These are phyloP conservation scores for Caenorhabditis remanei DNA, from an alignment of 1,140 invertebrate species.

Conservation along the genomic window DNA sequence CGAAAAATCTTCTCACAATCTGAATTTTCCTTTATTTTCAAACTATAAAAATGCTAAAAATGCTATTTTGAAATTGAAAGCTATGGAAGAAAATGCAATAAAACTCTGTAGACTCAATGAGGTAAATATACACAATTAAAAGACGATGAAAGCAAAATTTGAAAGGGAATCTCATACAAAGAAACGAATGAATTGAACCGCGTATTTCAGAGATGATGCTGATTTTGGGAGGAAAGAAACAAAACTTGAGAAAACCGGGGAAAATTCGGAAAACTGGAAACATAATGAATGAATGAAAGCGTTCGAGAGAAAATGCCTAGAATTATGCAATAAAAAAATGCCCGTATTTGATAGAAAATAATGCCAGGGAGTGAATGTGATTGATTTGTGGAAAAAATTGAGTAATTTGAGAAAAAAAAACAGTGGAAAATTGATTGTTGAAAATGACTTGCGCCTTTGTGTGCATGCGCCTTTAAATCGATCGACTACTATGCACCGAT, in stretches of 20 bases:
- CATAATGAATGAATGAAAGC: background rate
- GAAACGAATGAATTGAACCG: background rate
- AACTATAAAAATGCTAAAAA: background rate
- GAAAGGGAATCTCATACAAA: background rate
- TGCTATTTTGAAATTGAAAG: background rate
- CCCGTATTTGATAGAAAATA: too few relatives aligned
- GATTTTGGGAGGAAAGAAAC: background rate
- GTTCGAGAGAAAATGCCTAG: too few relatives aligned
- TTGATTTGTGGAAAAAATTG: too few relatives aligned
- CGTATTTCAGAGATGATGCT: background rate
- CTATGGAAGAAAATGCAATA: background rate
- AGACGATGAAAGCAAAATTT: background rate
- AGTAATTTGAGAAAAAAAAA: too few relatives aligned
- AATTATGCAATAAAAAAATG: too few relatives aligned
- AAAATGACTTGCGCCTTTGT: background rate
- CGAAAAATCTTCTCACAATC: too few relatives aligned
- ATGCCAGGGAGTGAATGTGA: too few relatives aligned
- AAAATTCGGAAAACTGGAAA: background rate
- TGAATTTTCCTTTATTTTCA: too few relatives aligned
- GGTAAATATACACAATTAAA: background rate
- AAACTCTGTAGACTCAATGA: too few relatives aligned
- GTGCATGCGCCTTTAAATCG: too few relatives aligned
- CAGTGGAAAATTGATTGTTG: too few relatives aligned
- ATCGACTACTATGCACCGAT: too few relatives aligned
- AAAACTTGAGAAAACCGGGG: background rate